Evolutionary conservation across 2,797 vertebrate species (phyloP), one percentile per base, ranked within the genome.

Genomic region (Ataeniobius toweri): DNA sequence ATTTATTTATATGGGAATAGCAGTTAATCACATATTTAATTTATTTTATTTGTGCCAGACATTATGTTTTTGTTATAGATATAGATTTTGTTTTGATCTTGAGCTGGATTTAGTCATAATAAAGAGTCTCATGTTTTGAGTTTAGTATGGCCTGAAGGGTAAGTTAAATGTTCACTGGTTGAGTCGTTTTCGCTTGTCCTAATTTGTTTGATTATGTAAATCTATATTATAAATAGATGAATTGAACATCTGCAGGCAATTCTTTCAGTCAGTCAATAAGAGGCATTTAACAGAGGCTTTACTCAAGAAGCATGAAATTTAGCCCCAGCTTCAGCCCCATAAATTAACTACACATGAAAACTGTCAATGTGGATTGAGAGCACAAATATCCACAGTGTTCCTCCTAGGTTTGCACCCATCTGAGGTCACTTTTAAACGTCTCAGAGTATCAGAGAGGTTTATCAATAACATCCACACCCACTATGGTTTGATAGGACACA

Each of bases 161-260:
- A 93, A 90, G 73, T 84, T 72, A 84, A 89, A 88, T 90, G 89
- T 91, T 92, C 89, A 83, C 78, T 92, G 69, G 53, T 58, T 77
- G 44, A 78, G 74, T 82, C 85, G 83, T 85, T 73, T 80, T 75
- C 46, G 5, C 77, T 84, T 81, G 80, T 84, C 67, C 87, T 81
- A 91, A 92, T 92, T 86, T 85, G 80, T 84, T 91, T 91, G 85
- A 91, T 89, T 91, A 92, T 91, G 92, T 89, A 91, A 92, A 94
- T 93, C 81, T 76, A 84, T 10, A 77, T 90, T 89, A 91, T 93
- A 91, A 94, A 93, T 91, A 93, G 88, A 89, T 86, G 91, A 93
- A 90, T 89, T 90, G 91, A 93, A 90, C 91, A 92, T 91, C 91
- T 92, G 90, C 89, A 87, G 88, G 90, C 89, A 81, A 89, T 93